Evolutionary conservation across 2,113 vertebrate genomes (phyloP), one percentile per base, ranked within the genome.

Genomic region (Acanthochromis polyacanthus): DNA sequence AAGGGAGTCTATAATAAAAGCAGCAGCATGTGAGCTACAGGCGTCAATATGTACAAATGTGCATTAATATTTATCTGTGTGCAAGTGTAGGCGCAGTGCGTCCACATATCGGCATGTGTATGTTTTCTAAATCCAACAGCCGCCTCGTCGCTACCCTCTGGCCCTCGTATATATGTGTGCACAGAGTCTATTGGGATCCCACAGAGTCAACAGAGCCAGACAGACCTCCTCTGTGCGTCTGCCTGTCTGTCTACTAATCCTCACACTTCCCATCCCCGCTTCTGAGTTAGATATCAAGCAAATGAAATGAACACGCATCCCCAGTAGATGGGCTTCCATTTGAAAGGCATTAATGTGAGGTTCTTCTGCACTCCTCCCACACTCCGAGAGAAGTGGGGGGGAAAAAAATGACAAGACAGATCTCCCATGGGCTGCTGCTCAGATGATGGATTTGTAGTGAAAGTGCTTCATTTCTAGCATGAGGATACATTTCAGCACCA

Each of bases 271-370:
- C 61, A 71, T 57, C 63, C 72, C 55, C 70, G 76, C 82, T 75
- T 71, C 67, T 17, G 25, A 89, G 81, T 86, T 81, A 57, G 81
- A 88, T 83, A 90, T 83, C 78, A 82, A 80, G 80, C 80, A 81
- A 85, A 85, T 83, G 87, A 84, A 92, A 88, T 80, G 88, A 89
- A 87, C 68, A 89, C 81, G 65, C 76, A 73, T 89, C 83, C 85
- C 74, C 71, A 77, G 89, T 81, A 32, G 75, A 81, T 75, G 71
- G 69, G 64, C 69, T 80, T 85, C 80, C 75, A 80, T 87, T 88
- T 80, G 71, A 81, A 88, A 90, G 65, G 85, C 77, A 71, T 81
- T 83, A 86, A 80, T 69, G 74, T 25, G 16, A 63, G 64, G 73
- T 78, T 74, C 71, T 32, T 60, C 53, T 58, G 57, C 75, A 30